phyloP scores from a whole-genome alignment of 2,797 vertebrate genomes.

The Babyrousa celebensis region DNA sequence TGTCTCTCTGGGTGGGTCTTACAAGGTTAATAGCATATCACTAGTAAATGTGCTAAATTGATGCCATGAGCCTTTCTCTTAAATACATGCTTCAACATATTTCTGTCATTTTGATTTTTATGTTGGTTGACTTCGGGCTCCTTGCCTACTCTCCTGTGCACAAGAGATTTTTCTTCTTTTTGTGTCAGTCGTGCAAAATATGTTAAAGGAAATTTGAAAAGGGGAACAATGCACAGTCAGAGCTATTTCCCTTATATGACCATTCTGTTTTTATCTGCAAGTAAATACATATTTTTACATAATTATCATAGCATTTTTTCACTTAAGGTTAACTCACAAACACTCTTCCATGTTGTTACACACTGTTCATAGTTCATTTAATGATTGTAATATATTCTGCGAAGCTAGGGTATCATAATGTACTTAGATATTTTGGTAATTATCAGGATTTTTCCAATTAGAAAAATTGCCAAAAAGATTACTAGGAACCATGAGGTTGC shows the following conservation, averaged over 20 bases:
- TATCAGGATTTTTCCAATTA: background rate
- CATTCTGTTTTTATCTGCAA: background rate
- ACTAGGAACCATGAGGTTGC: no score
- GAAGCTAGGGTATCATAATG: background rate
- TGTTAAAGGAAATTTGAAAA: background rate
- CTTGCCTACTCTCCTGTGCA: background rate
- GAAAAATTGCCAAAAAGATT: background rate
- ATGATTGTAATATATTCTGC: background rate
- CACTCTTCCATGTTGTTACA: background rate
- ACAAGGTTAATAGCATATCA: background rate
- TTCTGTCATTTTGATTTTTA: no score
- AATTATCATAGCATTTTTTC: background rate
- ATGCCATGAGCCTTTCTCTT: background rate
- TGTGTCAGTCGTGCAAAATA: background rate
- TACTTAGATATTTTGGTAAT: background rate
- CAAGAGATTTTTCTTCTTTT: background rate
- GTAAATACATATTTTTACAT: background rate
- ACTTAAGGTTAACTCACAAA: background rate
- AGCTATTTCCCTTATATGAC: background rate
- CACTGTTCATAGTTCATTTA: background rate
- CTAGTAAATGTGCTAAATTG: background rate
- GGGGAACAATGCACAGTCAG: background rate
- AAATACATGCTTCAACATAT: background rate
- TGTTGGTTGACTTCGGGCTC: background rate
- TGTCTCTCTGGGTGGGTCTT: background rate